Evolutionary conservation across 2,888 invertebrate species (phyloP), one percentile per base, ranked within the genome.

Genomic region (Pimpla rufipes): DNA sequence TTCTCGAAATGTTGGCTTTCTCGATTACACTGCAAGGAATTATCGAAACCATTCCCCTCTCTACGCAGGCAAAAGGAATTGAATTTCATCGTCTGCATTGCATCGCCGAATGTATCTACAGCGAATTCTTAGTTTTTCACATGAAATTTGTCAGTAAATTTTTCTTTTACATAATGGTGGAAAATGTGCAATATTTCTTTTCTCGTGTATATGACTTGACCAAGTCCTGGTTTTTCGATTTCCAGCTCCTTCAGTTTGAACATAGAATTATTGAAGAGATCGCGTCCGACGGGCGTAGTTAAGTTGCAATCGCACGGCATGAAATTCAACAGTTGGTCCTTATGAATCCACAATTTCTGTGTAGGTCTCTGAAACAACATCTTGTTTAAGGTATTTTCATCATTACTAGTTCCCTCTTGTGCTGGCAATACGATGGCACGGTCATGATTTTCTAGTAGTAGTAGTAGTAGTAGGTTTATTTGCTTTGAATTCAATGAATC

Each of bases 11-110:
- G n/a, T 62, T 37, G 4, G 37, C 62, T 37, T 37, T 29, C 37
- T 62, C 62, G 13, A 62, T 62, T 37, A 35, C 7, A 37, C 37
- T 62, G 37, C 62, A 62, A n/a, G 62, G 62, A 16, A 5, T 62
- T 62, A 62, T 62, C 62, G 37, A 62, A 62, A 62, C 62, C 62
- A n/a, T 62, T 62, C 18, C 42, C 62, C 35, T 64, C 62, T 37
- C 37, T 64, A 7, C 40, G 40, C 8, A 40, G 18, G 18, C 62
- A 40, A 40, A 64, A 64, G 2, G 66, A 57, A 5, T 8, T 42
- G 42, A 1, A 2, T 8, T 11, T 2, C 8, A 42, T 11, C 13
- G 13, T 8, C 13, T 1, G 29, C 57, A 57, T 57, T 11, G 57
- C 57, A 29, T 57, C 57, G n/a, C 35, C n/a, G n/a, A n/a, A 6